Evolutionary conservation across 2,797 vertebrate genomes (phyloP).

Genomic region (Vireo griseus): DNA sequence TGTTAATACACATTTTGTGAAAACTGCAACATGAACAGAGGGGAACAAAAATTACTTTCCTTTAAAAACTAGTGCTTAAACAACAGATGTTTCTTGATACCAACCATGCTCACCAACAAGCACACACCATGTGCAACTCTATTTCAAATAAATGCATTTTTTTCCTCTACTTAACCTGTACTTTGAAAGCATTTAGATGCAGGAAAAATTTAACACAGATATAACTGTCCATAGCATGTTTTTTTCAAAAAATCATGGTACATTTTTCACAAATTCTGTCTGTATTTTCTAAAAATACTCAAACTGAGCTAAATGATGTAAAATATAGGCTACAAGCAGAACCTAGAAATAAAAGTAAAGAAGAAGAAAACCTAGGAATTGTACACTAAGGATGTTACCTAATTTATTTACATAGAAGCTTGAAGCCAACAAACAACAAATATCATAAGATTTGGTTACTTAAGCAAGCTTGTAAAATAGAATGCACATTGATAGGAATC

Average conservation of each 20-base stretch:
- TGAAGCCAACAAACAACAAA: not conserved
- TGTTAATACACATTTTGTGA: not conserved
- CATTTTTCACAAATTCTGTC: not conserved
- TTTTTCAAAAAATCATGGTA: not conserved
- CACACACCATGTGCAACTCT: not conserved
- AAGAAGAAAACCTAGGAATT: not conserved
- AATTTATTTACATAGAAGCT: not conserved
- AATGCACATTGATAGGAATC: not conserved
- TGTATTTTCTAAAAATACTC: not conserved
- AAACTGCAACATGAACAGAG: not conserved
- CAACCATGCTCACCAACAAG: not conserved
- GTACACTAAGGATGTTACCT: not conserved
- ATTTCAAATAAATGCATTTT: not conserved
- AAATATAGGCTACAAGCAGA: not conserved
- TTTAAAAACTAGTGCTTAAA: not conserved
- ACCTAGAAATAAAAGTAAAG: not conserved
- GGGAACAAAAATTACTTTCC: not conserved
- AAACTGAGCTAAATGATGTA: not conserved
- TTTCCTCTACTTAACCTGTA: not conserved
- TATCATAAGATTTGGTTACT: not conserved
- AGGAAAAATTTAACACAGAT: not conserved
- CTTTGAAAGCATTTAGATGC: not conserved
- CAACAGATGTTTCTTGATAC: not conserved
- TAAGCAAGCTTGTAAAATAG: not conserved
- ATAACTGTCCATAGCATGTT: not conserved